phyloP scores from a whole-genome alignment of 2,113 vertebrate genomes.

The Zosterops pallidus region DNA sequence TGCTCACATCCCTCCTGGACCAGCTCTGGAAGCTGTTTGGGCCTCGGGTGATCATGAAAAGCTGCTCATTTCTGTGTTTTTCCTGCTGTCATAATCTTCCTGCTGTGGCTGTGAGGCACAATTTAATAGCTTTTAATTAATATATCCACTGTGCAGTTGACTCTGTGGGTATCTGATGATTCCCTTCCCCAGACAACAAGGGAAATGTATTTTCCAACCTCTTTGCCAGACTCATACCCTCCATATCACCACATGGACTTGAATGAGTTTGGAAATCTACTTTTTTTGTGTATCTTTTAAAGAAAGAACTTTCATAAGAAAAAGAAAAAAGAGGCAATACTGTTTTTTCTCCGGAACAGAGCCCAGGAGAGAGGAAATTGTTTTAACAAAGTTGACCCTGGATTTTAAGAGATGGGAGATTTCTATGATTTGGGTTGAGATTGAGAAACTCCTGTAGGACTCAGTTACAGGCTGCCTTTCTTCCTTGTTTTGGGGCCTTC shows the following conservation, averaged over 20 bases:
- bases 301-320: not conserved
- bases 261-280: not conserved
- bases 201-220: not conserved
- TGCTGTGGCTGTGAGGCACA: not conserved
- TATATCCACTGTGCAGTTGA: not conserved
- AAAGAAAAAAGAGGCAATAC: not conserved
- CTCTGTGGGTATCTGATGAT: not conserved
- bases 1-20: not conserved
- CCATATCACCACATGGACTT: not conserved
- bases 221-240: not conserved
- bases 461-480: not conserved
- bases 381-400: not conserved
- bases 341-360: not conserved
- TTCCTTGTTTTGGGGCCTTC: not conserved
- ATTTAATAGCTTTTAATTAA: not conserved
- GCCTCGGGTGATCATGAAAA: not conserved
- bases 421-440: not conserved
- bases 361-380: not conserved
- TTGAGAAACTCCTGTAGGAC: not conserved
- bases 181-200: accelerated
- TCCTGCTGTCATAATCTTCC: not conserved
- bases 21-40: not conserved
- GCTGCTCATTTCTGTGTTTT: not conserved
- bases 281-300: not conserved
- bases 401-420: not conserved